Evolutionary conservation across 2,113 vertebrate species (phyloP).

Genomic region (Chascanopsetta lugubris): DNA sequence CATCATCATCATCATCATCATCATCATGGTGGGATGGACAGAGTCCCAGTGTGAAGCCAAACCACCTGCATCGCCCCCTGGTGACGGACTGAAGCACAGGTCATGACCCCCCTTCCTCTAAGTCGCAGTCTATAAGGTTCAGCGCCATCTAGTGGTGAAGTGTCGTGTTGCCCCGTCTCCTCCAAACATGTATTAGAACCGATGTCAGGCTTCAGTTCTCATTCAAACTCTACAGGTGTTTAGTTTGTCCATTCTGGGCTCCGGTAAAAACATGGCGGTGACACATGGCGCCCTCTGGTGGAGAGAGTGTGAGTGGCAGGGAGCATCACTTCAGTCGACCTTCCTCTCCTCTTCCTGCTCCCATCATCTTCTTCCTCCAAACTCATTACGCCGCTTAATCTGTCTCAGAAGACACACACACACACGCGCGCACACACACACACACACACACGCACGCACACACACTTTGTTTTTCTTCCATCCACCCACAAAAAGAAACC

Average conservation of each 20-base stretch:
- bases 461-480: background rate
- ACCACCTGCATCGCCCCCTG: no score
- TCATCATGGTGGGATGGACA: background rate
- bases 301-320: background rate
- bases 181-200: no score
- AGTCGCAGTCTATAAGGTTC: no score
- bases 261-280: background rate
- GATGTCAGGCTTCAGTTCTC: no score
- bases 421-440: background rate
- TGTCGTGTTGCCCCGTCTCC: no score
- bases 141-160: no score
- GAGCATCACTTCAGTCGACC: background rate
- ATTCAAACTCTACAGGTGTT: no score
- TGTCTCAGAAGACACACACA: background rate
- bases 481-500: slow-evolving; percentile 9
- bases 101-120: no score
- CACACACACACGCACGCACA: background rate
- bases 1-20: no score
- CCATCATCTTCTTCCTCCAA: background rate
- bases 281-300: background rate
- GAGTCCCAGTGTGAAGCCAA: background rate
- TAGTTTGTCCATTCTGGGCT: no score
- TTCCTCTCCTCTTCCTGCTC: background rate
- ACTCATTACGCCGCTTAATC: background rate
- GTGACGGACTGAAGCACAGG: no score